Conservation (phyloP, 2,797 vertebrate species). For the Limnodromus scolopaceus region DNA sequence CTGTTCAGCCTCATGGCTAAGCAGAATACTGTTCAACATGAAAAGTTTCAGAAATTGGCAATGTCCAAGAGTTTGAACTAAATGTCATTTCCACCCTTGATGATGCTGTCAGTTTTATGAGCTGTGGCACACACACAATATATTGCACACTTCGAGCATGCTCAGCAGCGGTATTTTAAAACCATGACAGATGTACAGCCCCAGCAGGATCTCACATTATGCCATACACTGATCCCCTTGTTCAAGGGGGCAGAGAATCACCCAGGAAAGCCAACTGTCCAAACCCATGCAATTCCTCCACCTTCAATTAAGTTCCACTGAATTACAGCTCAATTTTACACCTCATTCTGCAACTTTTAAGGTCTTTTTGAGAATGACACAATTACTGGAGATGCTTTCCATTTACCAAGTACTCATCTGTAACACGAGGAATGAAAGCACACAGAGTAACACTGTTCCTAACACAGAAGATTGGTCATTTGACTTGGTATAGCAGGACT, state of each 20-base stretch:
- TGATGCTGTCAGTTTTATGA: constrained; percentile 15
- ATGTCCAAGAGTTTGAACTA: not conserved
- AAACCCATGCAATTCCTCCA: not conserved
- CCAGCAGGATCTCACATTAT: not conserved
- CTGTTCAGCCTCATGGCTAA: not conserved
- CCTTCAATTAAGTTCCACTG: not conserved
- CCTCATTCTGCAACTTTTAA: not conserved
- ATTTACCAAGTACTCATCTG: not conserved
- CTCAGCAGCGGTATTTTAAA: constrained; percentile 21
- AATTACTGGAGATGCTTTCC: not conserved
- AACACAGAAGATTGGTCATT: not conserved
- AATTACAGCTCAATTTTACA: not conserved
- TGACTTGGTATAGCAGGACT: not conserved
- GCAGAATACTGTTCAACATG: not conserved
- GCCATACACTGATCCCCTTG: not conserved
- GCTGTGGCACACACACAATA: not conserved
- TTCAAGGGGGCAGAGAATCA: not conserved
- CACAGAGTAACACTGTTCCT: not conserved
- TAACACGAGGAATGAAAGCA: not conserved
- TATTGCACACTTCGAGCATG: not conserved
- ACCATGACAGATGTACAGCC: not conserved
- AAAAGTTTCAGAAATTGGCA: not conserved
- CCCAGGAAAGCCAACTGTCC: not conserved
- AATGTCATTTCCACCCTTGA: not conserved
- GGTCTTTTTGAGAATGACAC: not conserved